These are phyloP conservation scores for Zygaena filipendulae DNA, from an alignment of 2,888 invertebrate species.

Conservation along the genomic window DNA sequence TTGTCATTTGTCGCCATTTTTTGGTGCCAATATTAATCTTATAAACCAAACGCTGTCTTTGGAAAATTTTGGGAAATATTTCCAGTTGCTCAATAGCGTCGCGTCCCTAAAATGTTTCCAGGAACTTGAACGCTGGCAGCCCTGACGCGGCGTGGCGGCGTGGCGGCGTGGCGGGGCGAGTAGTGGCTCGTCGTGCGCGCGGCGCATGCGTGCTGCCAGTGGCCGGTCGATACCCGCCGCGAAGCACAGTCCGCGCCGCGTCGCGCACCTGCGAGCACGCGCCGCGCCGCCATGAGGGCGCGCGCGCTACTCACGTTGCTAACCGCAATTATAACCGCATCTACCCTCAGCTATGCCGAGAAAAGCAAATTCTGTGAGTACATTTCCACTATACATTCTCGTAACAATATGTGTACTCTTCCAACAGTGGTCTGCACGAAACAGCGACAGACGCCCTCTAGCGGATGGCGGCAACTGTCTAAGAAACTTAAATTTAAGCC, in stretches of 20 bases:
- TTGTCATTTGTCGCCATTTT: no score
- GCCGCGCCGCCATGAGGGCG: slow-evolving; percentile 50
- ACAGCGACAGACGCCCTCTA: slow-evolving; percentile 24
- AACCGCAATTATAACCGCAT: slow-evolving; percentile 37
- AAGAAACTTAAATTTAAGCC: no score
- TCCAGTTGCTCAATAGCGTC: no score
- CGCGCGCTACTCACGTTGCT: slow-evolving; percentile 42
- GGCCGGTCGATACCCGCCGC: slow-evolving; percentile 21
- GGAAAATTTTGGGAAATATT: no score
- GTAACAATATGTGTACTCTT: slow-evolving; percentile 2
- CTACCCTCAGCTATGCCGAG: slow-evolving; percentile 44
- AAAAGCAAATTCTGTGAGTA: slow-evolving; percentile 68
- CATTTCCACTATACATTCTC: no score
- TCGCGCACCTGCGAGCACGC: slow-evolving; percentile 24
- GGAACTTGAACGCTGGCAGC: slow-evolving; percentile 15
- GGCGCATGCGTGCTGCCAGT: slow-evolving; percentile 22
- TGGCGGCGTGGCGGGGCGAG: slow-evolving; percentile 22
- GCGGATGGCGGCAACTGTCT: slow-evolving; percentile 16
- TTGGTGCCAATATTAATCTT: no score
- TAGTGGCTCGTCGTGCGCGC: slow-evolving; percentile 12
- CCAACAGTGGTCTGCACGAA: no score
- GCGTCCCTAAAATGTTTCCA: slow-evolving; percentile 19
- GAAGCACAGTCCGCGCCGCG: slow-evolving; percentile 39
- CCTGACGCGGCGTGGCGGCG: no score
- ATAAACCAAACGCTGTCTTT: no score